These are phyloP conservation scores for Pampus argenteus DNA, from an alignment of 2,797 vertebrate species.

Conservation along the genomic window DNA sequence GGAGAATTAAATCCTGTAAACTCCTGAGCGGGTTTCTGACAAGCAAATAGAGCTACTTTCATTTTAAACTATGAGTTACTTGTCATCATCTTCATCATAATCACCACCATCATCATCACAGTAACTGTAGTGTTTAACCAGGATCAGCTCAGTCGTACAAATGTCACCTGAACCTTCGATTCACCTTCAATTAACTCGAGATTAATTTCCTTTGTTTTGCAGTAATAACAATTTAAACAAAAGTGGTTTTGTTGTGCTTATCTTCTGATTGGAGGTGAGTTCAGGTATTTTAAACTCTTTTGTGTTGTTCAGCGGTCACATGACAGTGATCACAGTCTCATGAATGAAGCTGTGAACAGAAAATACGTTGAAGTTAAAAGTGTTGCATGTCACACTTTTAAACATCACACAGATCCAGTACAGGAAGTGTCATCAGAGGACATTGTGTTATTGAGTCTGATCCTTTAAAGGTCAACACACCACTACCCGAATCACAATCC, in stretches of 20 bases:
- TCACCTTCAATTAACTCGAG: background rate
- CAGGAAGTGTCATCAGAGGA: conserved; percentile 67
- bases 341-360: background rate
- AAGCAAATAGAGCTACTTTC: conserved; percentile 29
- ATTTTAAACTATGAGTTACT: conserved; percentile 18
- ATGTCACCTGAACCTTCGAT: conserved; percentile 2
- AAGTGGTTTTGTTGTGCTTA: too few relatives aligned
- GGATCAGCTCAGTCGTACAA: conserved; percentile 16
- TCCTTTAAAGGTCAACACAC: conserved; percentile 38
- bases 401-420: background rate
- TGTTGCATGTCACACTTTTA: background rate
- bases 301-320: background rate
- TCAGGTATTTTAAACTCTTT: background rate
- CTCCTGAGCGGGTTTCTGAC: conserved; percentile 29
- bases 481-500: conserved; percentile 75
- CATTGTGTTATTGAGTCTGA: conserved; percentile 16
- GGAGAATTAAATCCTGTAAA: background rate
- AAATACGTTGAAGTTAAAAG: background rate
- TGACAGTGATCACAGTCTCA: too few relatives aligned
- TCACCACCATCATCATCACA: conserved; percentile 21
- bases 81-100: background rate
- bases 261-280: too few relatives aligned
- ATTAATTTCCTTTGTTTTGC: too few relatives aligned
- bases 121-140: conserved; percentile 23
- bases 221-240: too few relatives aligned